Evolutionary conservation across 2,797 vertebrate species (phyloP).

Genomic region (Spondyliosoma cantharus): DNA sequence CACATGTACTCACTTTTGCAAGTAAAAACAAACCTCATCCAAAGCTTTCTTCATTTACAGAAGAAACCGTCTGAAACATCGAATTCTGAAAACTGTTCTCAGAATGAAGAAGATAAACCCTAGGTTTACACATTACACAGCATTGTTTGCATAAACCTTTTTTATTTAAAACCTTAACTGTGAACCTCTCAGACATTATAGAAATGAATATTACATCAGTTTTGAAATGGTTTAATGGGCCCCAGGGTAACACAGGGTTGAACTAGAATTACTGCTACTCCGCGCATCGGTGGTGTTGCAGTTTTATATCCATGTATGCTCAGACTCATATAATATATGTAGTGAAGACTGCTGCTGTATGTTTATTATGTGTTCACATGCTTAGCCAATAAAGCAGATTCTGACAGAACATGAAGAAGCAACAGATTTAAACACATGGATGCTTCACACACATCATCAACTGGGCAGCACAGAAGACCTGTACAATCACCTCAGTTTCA

Average conservation of each 20-base stretch:
- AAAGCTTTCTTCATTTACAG: conserved; percentile 45
- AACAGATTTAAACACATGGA: too few relatives aligned
- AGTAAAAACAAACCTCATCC: conserved; percentile 12
- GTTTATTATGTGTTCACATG: too few relatives aligned
- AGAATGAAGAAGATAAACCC: conserved; percentile 43
- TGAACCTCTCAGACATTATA: conserved; percentile 35
- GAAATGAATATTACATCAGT: conserved; percentile 34
- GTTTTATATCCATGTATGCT: too few relatives aligned
- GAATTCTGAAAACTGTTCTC: conserved; percentile 28
- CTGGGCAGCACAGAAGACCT: too few relatives aligned
- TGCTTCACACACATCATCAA: too few relatives aligned
- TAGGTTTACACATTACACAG: conserved; percentile 31
- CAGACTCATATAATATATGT: too few relatives aligned
- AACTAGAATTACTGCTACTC: neutral
- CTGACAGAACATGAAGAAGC: too few relatives aligned
- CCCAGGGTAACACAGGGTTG: neutral
- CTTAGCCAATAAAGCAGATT: too few relatives aligned
- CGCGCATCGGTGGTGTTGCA: too few relatives aligned
- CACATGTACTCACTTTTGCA: neutral
- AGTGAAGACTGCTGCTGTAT: too few relatives aligned
- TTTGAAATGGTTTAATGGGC: conserved; percentile 37
- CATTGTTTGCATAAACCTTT: conserved; percentile 26
- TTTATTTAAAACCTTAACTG: conserved; percentile 23
- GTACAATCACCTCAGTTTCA: too few relatives aligned
- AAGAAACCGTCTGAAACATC: conserved; percentile 37